phyloP scores from a whole-genome alignment of 1,140 invertebrate genomes.

The Orchestia grillus region DNA sequence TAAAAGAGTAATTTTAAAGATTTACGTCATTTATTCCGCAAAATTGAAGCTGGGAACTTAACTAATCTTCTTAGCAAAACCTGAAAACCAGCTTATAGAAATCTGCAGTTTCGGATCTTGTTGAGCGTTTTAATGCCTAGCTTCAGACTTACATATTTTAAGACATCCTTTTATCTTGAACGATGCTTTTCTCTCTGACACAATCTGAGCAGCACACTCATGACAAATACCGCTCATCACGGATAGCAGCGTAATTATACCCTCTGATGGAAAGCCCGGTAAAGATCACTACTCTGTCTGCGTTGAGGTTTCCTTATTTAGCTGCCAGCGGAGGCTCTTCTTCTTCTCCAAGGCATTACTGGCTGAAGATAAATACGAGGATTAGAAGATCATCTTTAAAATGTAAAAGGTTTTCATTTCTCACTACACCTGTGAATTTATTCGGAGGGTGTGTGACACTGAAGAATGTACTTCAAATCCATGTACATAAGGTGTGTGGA shows the following conservation, averaged over 20 bases:
- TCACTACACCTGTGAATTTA: not conserved
- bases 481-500: not conserved
- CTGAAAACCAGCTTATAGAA: not conserved
- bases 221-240: constrained; percentile 30
- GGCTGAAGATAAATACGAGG: not conserved
- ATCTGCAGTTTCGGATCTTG: not conserved
- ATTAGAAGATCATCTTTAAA: not conserved
- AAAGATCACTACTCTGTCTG: constrained; percentile 12
- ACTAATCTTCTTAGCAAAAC: not conserved
- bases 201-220: not conserved
- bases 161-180: not conserved
- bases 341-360: not conserved
- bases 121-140: not conserved
- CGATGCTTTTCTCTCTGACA: constrained; percentile 20
- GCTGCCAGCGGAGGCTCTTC: not conserved
- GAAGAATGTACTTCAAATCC: not conserved
- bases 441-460: not conserved
- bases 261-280: not conserved
- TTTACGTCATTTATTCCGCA: not conserved
- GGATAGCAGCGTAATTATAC: constrained; percentile 1
- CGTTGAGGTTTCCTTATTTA: constrained; percentile 40
- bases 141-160: not conserved
- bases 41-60: not conserved
- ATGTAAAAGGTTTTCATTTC: not conserved
- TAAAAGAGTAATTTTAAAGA: not conserved